Conservation (phyloP, 2,797 vertebrate species). For the Chromobotia macracanthus region DNA sequence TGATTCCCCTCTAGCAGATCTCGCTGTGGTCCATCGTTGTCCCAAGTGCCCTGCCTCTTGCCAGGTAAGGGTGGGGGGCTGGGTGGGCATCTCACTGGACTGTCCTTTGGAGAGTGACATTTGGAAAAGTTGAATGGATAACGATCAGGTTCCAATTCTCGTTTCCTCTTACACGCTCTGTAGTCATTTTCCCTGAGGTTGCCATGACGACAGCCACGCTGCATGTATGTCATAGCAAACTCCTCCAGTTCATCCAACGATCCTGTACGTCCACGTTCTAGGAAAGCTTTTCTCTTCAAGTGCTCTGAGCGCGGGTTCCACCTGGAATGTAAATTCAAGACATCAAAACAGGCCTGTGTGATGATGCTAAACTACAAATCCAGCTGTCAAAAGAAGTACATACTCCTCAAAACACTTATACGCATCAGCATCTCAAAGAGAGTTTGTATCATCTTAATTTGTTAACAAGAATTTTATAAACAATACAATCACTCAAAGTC, state of each 20-base stretch:
- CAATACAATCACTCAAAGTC: no score
- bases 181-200: slow-evolving; percentile 67
- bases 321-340: slow-evolving; percentile 68
- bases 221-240: slow-evolving; percentile 80
- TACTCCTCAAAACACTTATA: no score
- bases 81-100: slow-evolving; percentile 15
- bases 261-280: slow-evolving; percentile 76
- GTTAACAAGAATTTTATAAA: no score
- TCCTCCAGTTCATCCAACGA: slow-evolving; percentile 94
- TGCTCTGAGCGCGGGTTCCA: slow-evolving; percentile 92
- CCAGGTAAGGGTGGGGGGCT: slow-evolving; percentile 78
- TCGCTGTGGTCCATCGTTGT: slow-evolving; percentile 73
- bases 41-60: slow-evolving; percentile 81
- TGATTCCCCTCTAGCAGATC: slow-evolving; percentile 59
- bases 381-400: no score
- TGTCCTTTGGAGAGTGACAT: slow-evolving; percentile 24
- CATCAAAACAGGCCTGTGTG: not conserved
- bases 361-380: not conserved
- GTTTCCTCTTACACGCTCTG: slow-evolving; percentile 68
- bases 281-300: slow-evolving; percentile 88
- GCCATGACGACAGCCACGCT: slow-evolving; percentile 62
- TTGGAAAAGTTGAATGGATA: slow-evolving; percentile 37
- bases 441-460: no score
- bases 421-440: no score
- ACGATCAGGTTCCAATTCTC: slow-evolving; percentile 58